These are phyloP conservation scores for Onychostruthus taczanowskii DNA, from an alignment of 2,113 vertebrate genomes.

Conservation along the genomic window DNA sequence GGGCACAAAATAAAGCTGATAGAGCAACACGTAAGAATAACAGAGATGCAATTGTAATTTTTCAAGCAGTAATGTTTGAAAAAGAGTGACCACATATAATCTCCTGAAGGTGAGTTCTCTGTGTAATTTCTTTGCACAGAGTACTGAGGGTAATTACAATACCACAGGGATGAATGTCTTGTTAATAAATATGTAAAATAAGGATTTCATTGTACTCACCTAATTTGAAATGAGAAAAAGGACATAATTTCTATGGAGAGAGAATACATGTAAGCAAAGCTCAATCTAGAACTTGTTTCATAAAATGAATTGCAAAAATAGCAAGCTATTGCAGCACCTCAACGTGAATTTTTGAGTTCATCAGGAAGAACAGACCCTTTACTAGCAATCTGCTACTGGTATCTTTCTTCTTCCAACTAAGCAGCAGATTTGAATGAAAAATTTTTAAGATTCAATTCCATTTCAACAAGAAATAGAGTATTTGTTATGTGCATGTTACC, in stretches of 20 bases:
- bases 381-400: neutral
- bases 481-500: neutral
- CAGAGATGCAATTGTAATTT: neutral
- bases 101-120: neutral
- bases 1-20: neutral
- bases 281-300: conserved; percentile 25
- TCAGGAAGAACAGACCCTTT: neutral
- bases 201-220: conserved; percentile 63
- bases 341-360: neutral
- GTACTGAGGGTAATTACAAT: conserved; percentile 65
- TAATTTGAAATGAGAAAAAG: conserved; percentile 71
- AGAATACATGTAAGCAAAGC: conserved; percentile 48
- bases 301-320: conserved; percentile 17
- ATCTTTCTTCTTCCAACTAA: neutral
- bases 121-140: conserved; percentile 33
- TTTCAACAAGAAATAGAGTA: neutral
- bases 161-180: conserved; percentile 63
- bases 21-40: neutral
- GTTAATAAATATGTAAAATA: conserved; percentile 78
- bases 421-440: neutral
- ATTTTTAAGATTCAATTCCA: neutral
- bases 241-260: conserved; percentile 65
- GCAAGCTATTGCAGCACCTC: neutral
- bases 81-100: neutral
- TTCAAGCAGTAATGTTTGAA: neutral